Evolutionary conservation across 2,113 vertebrate species (phyloP).

Genomic region (Bettongia penicillata): DNA sequence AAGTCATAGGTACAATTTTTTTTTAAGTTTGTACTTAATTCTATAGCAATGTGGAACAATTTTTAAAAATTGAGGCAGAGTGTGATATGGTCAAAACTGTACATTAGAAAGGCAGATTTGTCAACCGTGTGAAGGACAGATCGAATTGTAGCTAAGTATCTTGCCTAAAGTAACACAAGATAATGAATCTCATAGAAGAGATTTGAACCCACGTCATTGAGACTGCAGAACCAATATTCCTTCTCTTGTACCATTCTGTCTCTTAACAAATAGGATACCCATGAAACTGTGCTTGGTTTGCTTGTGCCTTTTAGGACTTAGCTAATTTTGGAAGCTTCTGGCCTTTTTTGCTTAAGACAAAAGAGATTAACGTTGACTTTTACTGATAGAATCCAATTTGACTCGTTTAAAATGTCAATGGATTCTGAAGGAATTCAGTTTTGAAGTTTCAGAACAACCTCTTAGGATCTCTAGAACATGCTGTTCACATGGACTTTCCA

Average conservation of each 20-base stretch:
- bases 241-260: background rate
- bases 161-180: background rate
- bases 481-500: background rate
- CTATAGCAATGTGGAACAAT: background rate
- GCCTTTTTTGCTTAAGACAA: slow-evolving; percentile 48
- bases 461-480: slow-evolving; percentile 43
- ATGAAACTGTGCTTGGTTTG: background rate
- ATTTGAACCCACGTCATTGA: background rate
- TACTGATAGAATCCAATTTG: slow-evolving; percentile 14
- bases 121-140: background rate
- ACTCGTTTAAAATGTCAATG: slow-evolving; percentile 34
- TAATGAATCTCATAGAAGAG: background rate
- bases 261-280: background rate
- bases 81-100: background rate
- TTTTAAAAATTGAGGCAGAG: background rate
- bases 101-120: background rate
- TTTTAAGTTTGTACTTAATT: background rate
- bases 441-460: background rate
- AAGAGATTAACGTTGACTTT: slow-evolving; percentile 8
- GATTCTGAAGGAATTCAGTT: slow-evolving; percentile 29
- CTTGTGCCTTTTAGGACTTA: background rate
- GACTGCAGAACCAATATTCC: background rate
- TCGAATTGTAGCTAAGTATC: background rate
- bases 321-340: slow-evolving; percentile 61
- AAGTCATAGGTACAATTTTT: background rate